Evolutionary conservation across 2,797 vertebrate genomes (phyloP), one percentile per base, ranked within the genome.

Genomic region (Propithecus deckenii): DNA sequence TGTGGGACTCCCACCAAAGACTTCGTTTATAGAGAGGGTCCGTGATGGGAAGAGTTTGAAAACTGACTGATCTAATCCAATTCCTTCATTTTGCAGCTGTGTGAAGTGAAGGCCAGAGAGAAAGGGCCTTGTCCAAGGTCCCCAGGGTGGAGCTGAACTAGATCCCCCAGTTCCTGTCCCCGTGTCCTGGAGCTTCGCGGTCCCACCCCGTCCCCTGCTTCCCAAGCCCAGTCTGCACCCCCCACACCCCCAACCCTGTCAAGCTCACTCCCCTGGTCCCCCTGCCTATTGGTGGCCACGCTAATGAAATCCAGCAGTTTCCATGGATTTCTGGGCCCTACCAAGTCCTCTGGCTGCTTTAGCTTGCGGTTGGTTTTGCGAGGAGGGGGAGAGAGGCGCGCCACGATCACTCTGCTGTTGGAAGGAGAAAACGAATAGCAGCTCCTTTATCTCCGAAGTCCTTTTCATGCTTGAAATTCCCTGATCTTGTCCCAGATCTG

Each of bases 401-500:
- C 8, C 35, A 35, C 0, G 0, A 57, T 23, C 69, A 35, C n/a
- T 46, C 35, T 20, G 17, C 10, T 10, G 76, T 12, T 10, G 52
- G 83, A 75, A 55, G 50, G 69, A 86, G 87, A 57, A 65, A 63
- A 81, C 28, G 55, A 92, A 63, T 1, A 80, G 86, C 13, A 15
- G 81, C 12, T 11, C 61, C 14, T 43, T 92, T 52, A 46, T 69
- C 89, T 88, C 76, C 2, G 30, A 85, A 85, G 86, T n/a, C 35
- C 38, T 90, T 83, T 41, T 63, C 83, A 23, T 59, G 94, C 67
- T 86, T 25, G 5, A 48, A 86, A 46, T 59, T 69, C 94, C 91
- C 71, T 0, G 23, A 84, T 89, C 83, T 61, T 76, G 25, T 57
- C 91, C 84, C 74, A 78, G 48, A 86, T 63, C 57, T 0, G 0